Percentiles rank a stretch among this genome's conserved stretches.
Conservation (phyloP, 2,888 invertebrate genomes). For the Dicranocentrus wangi region DNA sequence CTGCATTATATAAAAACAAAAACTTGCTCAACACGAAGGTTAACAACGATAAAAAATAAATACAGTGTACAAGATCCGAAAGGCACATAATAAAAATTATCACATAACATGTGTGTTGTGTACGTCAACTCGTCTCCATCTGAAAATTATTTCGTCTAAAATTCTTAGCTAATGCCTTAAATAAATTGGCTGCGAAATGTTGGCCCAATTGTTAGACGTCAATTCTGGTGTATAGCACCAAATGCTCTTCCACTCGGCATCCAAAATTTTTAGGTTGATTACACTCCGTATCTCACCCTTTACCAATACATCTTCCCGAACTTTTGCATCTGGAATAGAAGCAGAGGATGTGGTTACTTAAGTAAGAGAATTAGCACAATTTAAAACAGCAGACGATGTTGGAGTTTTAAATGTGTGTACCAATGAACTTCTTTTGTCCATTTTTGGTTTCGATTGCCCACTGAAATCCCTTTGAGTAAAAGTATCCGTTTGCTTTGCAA, state of each 20-base stretch:
- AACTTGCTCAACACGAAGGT: no score
- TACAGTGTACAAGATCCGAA: background rate
- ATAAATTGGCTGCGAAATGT: constrained; percentile 64
- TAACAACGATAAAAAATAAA: no score
- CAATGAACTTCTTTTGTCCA: constrained; percentile 61
- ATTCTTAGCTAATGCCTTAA: constrained; percentile 27
- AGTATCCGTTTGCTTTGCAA: constrained; percentile 62
- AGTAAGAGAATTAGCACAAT: no score
- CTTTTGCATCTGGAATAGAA: constrained; percentile 41
- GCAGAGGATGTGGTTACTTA: no score
- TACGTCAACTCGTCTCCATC: no score
- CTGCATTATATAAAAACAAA: constrained; percentile 12
- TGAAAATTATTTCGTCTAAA: background rate
- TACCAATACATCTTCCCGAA: constrained; percentile 49
- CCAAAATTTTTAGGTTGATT: constrained; percentile 57
- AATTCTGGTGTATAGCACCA: constrained; percentile 66
- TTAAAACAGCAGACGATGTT: no score
- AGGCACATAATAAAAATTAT: constrained; percentile 30
- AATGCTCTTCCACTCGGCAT: constrained; percentile 65
- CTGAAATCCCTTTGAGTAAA: constrained; percentile 67
- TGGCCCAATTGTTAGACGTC: constrained; percentile 57
- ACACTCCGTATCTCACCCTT: constrained; percentile 61
- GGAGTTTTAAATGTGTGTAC: no score
- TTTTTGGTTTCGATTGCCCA: constrained; percentile 65
- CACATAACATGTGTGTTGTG: constrained; percentile 18